Percentiles rank a stretch among this genome's conserved stretches.
Evolutionary conservation across 1,140 invertebrate genomes (phyloP).

Genomic region (Amyelois transitella): DNA sequence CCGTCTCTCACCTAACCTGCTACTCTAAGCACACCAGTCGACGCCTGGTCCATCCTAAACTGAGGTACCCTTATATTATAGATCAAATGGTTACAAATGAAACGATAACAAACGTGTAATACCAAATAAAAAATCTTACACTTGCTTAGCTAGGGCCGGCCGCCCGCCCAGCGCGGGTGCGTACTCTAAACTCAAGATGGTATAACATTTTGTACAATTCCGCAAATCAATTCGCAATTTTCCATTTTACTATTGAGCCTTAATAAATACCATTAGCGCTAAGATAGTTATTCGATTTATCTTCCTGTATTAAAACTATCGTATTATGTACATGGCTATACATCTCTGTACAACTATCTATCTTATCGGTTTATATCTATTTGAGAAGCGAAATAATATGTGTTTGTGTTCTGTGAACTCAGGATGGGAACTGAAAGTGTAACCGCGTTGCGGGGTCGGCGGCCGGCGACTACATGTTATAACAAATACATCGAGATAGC

Average conservation of each 20-base stretch:
- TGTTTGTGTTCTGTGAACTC: constrained; percentile 45
- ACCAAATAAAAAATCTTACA: constrained; percentile 69
- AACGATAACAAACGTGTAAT: constrained; percentile 71
- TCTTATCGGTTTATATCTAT: constrained; percentile 59
- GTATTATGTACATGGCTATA: constrained; percentile 67
- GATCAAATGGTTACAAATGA: constrained; percentile 71
- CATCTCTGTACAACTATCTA: constrained; percentile 69
- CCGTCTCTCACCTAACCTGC: constrained; percentile 56
- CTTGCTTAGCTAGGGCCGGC: constrained; percentile 67
- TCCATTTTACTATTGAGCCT: constrained; percentile 55
- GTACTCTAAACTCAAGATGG: constrained; percentile 57
- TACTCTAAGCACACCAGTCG: constrained; percentile 66
- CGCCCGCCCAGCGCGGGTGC: constrained; percentile 45
- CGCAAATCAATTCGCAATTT: constrained; percentile 59
- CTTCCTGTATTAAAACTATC: constrained; percentile 68
- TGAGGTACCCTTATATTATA: constrained; percentile 71
- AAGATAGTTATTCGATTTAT: constrained; percentile 62
- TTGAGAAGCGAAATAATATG: constrained; percentile 51
- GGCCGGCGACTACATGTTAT: constrained; percentile 66
- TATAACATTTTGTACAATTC: constrained; percentile 52
- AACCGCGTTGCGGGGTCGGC: constrained; percentile 45
- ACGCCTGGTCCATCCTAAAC: constrained; percentile 72
- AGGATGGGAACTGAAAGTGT: constrained; percentile 64
- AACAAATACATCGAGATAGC: constrained; percentile 70
- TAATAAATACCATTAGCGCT: constrained; percentile 63